These are phyloP conservation scores for Sphaerophoria taeniata DNA, from an alignment of 2,888 invertebrate species.

Conservation along the genomic window DNA sequence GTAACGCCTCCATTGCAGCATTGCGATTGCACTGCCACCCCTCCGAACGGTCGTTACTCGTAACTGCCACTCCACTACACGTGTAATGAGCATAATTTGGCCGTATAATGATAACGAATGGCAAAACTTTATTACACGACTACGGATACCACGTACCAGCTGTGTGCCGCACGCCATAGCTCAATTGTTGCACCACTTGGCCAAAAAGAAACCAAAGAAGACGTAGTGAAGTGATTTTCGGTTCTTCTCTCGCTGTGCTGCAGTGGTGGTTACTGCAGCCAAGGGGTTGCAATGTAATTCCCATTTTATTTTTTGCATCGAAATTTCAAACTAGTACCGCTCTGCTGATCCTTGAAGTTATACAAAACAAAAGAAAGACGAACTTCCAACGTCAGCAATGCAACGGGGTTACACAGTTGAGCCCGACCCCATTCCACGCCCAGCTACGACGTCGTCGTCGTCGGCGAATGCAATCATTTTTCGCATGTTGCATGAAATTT, in stretches of 20 bases:
- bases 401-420: slow-evolving; percentile 8
- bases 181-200: slow-evolving; percentile 56
- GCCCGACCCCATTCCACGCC: not conserved
- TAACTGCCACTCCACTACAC: slow-evolving; percentile 65
- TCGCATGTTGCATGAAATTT: slow-evolving; percentile 72
- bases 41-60: slow-evolving; percentile 29
- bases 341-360: slow-evolving; percentile 57
- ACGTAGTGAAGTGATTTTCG: slow-evolving; percentile 56
- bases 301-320: slow-evolving; percentile 11
- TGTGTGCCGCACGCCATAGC: slow-evolving; percentile 73
- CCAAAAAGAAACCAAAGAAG: slow-evolving; percentile 6
- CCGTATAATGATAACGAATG: slow-evolving; percentile 72
- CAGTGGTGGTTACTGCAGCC: not conserved
- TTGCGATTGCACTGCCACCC: not conserved
- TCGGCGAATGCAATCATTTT: slow-evolving; percentile 63
- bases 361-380: slow-evolving; percentile 37
- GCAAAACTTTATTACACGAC: slow-evolving; percentile 70
- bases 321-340: slow-evolving; percentile 64
- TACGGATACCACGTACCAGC: slow-evolving; percentile 56
- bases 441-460: not conserved
- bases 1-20: slow-evolving; percentile 49
- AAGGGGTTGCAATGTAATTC: slow-evolving; percentile 38
- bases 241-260: slow-evolving; percentile 21
- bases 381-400: slow-evolving; percentile 50
- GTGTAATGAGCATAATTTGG: slow-evolving; percentile 72